Evolutionary conservation across 2,797 vertebrate species (phyloP).

Genomic region (Enteromius trimaculatus): DNA sequence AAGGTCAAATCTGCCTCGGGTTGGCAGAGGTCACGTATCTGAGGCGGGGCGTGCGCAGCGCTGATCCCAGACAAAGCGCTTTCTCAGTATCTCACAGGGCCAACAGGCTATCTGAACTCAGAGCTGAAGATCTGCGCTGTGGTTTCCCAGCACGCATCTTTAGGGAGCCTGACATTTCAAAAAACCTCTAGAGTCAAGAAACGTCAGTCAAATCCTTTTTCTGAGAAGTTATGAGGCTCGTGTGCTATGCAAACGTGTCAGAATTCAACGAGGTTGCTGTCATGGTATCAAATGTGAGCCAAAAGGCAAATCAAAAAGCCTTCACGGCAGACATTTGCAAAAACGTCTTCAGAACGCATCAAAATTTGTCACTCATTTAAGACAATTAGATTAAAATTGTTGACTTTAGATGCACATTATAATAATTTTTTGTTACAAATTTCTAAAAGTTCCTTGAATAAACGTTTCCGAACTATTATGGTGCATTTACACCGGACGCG

Average conservation of each 20-base stretch:
- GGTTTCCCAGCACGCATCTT: conserved; percentile 14
- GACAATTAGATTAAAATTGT: not conserved
- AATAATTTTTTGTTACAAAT: not conserved
- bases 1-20: conserved; percentile 56
- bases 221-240: conserved; percentile 26
- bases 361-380: conserved; percentile 10
- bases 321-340: not conserved
- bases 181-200: conserved; percentile 37
- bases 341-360: not conserved
- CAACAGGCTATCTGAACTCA: conserved; percentile 28
- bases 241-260: conserved; percentile 14
- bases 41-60: not conserved
- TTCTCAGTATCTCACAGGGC: conserved; percentile 3
- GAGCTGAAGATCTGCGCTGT: not conserved
- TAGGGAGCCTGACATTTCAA: conserved; percentile 50
- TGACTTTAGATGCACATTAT: not conserved
- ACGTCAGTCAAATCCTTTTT: conserved; percentile 46
- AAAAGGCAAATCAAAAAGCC: conserved; percentile 50
- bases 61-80: not conserved
- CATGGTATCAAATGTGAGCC: conserved; percentile 2
- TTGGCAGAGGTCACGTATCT: conserved; percentile 24
- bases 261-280: conserved; percentile 14
- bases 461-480: not conserved
- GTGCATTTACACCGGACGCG: too few relatives aligned
- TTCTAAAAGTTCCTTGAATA: not conserved